Base-by-base conservation (phyloP, 1,140 invertebrate genomes). In the Microplitis mediator region DNA sequence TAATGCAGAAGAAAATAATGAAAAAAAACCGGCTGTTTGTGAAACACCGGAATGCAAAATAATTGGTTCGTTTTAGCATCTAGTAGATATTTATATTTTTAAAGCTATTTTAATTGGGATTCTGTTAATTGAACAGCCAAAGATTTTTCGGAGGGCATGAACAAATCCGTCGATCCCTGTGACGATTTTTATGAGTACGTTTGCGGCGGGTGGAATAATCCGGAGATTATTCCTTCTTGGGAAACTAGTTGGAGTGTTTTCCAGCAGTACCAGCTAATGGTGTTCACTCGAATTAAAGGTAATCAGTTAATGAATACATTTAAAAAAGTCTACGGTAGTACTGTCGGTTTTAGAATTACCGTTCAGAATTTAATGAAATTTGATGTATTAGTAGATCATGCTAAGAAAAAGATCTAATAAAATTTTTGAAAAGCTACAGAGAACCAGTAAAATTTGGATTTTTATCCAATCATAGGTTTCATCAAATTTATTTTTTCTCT, bases 131-230 rank as follows among this genome's bases (percentile, higher is more conserved):
- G 5, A 1, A 32, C 31, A 71, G 69, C 60, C 11, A 11, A 63
- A 52, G 51, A 63, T 5, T 31, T 71, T n/a, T 16, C 13, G 4
- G 9, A n/a, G 8, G 34, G 60, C 16, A 92, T 97, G 84, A 93
- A 97, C 79, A 81, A 84, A 1, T 88, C 82, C 0, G 89, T 92
- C 3, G 90, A 96, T 82, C 96, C 96, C 0, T 98, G 96, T 82
- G 88, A 95, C 5, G 95, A 98, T 83, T 98, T 98, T 85, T 98
- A 97, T 84, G 88, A 93, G 69, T 97, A 94, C 85, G 89, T 95
- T 0, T 98, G 96, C 80, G 95, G 95, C 14, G 92, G 93, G 2
- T 97, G 95, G 95, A 91, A 96, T 32, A 90, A 90, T 77, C 90
- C 91, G 52, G 95, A 96, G 84, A 93, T 94, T 0, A 93, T 96